phyloP scores from a whole-genome alignment of 92 coral and sea anemone species.

The Phenganax marumi region DNA sequence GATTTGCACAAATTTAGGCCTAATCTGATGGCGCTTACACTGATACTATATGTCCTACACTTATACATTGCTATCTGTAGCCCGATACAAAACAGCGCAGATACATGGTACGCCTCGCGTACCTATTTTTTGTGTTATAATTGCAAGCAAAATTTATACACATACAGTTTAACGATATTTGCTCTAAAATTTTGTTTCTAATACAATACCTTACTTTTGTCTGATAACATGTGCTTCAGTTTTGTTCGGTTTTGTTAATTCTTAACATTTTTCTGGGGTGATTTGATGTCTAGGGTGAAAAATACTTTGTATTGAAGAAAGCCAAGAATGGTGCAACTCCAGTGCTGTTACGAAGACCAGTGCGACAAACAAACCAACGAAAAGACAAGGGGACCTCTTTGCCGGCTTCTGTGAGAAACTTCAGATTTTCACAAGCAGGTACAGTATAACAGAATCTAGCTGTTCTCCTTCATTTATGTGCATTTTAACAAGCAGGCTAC shows the following conservation, averaged over 20 bases:
- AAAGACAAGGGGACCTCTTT: constrained; percentile 47
- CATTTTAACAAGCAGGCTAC: no score
- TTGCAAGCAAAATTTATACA: no score
- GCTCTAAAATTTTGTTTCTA: no score
- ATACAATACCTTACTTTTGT: background rate
- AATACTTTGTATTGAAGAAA: constrained; percentile 92
- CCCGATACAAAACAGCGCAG: no score
- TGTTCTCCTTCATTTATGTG: no score
- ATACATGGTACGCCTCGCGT: no score
- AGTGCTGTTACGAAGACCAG: constrained; percentile 81
- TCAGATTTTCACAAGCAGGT: constrained; percentile 39
- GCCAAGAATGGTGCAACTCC: constrained; percentile 79
- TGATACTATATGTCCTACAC: no score
- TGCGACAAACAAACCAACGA: constrained; percentile 53
- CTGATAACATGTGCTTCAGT: background rate
- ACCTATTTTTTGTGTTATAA: no score
- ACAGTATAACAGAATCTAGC: background rate
- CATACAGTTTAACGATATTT: no score
- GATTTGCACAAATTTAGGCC: no score
- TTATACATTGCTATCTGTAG: no score
- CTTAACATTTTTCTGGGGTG: background rate
- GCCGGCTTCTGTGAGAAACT: constrained; percentile 26
- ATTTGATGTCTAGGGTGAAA: constrained; percentile 68
- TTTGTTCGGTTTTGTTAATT: background rate
- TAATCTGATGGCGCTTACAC: no score